These are phyloP conservation scores for Phoebastria nigripes DNA, from an alignment of 2,797 vertebrate genomes.

Conservation along the genomic window DNA sequence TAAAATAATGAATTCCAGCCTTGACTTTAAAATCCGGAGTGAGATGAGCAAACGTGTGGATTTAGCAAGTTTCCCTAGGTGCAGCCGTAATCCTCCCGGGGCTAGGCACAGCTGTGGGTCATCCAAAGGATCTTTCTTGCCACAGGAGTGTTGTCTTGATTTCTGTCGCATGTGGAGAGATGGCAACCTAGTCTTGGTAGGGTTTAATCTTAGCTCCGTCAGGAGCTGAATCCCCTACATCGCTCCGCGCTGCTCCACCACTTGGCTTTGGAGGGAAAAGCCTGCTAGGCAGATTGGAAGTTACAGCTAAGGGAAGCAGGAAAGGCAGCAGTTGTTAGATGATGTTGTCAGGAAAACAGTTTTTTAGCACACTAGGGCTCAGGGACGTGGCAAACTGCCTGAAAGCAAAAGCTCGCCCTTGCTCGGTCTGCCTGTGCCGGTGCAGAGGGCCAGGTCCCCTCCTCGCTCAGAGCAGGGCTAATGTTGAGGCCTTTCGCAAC, in stretches of 20 bases:
- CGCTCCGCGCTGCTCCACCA: accelerated
- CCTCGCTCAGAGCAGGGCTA: not conserved
- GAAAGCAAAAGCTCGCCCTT: not conserved
- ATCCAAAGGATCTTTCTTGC: not conserved
- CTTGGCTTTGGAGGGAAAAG: not conserved
- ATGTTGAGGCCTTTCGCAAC: not conserved
- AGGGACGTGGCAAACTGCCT: not conserved
- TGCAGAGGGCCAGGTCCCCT: not conserved
- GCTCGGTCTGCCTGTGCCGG: not conserved
- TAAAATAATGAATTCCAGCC: not conserved
- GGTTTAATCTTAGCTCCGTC: not conserved
- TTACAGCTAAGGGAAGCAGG: not conserved
- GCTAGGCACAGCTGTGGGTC: not conserved
- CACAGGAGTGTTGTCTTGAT: not conserved
- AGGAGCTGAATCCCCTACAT: not conserved
- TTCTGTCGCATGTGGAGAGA: not conserved
- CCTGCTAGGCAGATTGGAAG: not conserved
- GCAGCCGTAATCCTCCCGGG: not conserved
- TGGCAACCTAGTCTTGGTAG: not conserved
- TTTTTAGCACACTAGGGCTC: not conserved
- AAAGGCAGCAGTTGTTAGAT: not conserved
- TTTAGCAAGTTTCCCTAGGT: not conserved
- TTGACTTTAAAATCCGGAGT: not conserved
- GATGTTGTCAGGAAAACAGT: not conserved
- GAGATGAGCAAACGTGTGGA: accelerated